Conservation (phyloP, 2,888 invertebrate genomes). For the Taenaris catops region DNA sequence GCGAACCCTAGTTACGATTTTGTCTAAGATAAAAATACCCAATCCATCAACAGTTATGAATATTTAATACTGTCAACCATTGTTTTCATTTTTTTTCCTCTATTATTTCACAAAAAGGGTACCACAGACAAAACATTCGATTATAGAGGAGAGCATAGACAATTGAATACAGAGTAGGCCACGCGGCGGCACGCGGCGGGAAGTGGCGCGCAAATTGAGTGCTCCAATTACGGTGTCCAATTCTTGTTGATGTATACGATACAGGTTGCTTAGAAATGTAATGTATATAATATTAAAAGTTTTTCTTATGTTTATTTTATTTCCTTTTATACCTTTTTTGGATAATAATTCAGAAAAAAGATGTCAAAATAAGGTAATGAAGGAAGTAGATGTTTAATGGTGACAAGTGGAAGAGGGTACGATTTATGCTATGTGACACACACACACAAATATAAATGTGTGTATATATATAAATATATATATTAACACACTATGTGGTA, state of each 20-base stretch:
- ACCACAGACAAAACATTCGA: conserved; percentile 54
- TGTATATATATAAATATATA: no score
- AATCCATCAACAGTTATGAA: conserved; percentile 25
- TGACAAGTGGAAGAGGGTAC: no score
- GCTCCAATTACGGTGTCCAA: conserved; percentile 74
- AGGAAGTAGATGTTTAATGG: no score
- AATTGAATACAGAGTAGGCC: conserved; percentile 51
- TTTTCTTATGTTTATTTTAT: no score
- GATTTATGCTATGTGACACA: no score
- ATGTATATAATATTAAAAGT: no score
- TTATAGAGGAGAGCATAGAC: conserved; percentile 53
- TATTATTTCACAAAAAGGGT: no score
- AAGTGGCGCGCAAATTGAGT: conserved; percentile 74
- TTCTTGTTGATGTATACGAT: conserved; percentile 32
- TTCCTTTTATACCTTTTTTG: no score
- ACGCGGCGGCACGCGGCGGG: conserved; percentile 44
- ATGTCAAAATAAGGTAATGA: no score
- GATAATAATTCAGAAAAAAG: no score
- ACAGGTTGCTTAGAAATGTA: conserved; percentile 20
- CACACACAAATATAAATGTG: no score
- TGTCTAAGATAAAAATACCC: conserved; percentile 7
- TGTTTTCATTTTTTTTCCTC: conserved; percentile 42
- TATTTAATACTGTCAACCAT: conserved; percentile 30
- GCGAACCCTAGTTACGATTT: conserved; percentile 7
- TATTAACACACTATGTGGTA: no score